A percentile compares a stretch with the other conserved stretches of the same genome.
Evolutionary conservation across 1,140 invertebrate genomes (phyloP).

Genomic region (Drosophila azteca): DNA sequence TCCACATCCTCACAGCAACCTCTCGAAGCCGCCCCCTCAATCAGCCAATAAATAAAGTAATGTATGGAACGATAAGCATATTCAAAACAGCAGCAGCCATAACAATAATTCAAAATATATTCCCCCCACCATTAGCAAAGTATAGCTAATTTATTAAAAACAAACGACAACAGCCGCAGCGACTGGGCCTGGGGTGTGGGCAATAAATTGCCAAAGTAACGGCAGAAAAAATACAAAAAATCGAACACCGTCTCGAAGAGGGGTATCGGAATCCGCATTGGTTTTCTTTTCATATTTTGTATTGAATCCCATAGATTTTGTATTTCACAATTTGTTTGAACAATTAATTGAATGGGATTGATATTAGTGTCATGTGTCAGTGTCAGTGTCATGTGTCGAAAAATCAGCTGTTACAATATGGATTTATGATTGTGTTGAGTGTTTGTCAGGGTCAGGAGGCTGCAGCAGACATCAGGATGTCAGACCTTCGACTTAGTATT

Average conservation of each 20-base stretch:
- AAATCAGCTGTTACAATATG: too few relatives aligned
- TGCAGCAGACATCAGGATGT: too few relatives aligned
- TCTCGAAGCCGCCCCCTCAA: slow-evolving; percentile 27
- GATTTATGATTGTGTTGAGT: too few relatives aligned
- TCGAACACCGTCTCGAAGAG: not conserved
- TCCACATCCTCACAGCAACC: slow-evolving; percentile 6
- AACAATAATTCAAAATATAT: slow-evolving; percentile 70
- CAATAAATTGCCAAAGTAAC: slow-evolving; percentile 57
- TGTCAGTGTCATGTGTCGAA: too few relatives aligned
- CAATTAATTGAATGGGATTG: too few relatives aligned
- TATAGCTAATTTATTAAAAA: slow-evolving; percentile 67
- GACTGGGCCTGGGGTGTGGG: too few relatives aligned
- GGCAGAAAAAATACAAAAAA: slow-evolving; percentile 26
- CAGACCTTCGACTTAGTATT: too few relatives aligned
- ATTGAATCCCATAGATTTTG: too few relatives aligned
- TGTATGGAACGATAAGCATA: slow-evolving; percentile 73
- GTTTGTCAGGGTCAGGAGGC: too few relatives aligned
- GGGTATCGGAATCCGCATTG: not conserved
- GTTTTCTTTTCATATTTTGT: not conserved
- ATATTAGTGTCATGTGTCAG: too few relatives aligned
- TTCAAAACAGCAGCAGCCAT: slow-evolving; percentile 40
- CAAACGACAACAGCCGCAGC: slow-evolving; percentile 47
- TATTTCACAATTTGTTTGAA: too few relatives aligned
- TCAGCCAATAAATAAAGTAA: slow-evolving; percentile 74
- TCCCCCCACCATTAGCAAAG: slow-evolving; percentile 7